Conservation (phyloP, 2,113 vertebrate species). For the Microtus ochrogaster region DNA sequence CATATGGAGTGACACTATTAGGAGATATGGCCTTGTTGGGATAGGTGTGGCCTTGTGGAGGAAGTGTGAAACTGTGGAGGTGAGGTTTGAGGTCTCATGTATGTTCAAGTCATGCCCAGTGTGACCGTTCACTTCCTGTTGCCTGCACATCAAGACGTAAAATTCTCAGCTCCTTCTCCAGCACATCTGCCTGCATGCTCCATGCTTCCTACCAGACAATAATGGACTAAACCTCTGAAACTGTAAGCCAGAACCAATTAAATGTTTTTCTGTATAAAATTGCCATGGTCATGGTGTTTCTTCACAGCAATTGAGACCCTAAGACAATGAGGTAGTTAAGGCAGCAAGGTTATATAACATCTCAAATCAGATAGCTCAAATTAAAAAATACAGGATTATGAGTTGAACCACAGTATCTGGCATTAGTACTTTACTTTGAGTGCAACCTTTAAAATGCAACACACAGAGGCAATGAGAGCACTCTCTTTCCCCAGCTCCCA, state of each 20-base stretch:
- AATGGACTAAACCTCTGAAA: background rate
- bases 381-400: background rate
- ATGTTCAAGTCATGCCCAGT: background rate
- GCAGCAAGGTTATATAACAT: background rate
- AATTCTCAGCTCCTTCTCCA: background rate
- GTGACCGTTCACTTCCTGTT: background rate
- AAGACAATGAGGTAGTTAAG: background rate
- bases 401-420: background rate
- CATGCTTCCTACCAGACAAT: background rate
- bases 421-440: background rate
- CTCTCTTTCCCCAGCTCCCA: no score
- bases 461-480: background rate
- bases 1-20: background rate
- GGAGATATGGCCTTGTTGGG: background rate
- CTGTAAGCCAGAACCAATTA: background rate
- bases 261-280: background rate
- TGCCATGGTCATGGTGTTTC: background rate
- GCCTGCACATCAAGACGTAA: background rate
- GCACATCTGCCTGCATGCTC: background rate
- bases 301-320: background rate
- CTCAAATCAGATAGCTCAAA: background rate
- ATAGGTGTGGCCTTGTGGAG: background rate
- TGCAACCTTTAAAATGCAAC: background rate
- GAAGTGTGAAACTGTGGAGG: background rate
- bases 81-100: background rate